phyloP scores from a whole-genome alignment of 2,113 vertebrate species.

The Oenanthe melanoleuca region DNA sequence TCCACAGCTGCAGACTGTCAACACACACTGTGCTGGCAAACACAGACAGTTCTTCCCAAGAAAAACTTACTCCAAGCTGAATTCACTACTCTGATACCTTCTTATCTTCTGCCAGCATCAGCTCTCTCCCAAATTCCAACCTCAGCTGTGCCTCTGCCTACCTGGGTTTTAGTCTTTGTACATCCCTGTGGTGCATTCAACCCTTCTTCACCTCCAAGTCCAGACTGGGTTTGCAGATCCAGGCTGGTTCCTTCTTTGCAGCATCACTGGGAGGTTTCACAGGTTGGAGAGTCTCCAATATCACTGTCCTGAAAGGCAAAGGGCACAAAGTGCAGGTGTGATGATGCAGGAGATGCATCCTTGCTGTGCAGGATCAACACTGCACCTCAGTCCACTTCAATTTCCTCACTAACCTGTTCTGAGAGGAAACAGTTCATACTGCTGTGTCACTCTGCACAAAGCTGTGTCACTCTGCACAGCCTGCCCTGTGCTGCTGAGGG shows the following conservation, averaged over 20 bases:
- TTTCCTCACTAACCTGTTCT: not conserved
- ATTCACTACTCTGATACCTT: not conserved
- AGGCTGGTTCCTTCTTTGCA: not conserved
- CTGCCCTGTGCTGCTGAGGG: not conserved
- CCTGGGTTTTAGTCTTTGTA: not conserved
- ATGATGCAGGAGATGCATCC: fast-evolving
- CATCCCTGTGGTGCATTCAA: not conserved
- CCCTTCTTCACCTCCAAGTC: not conserved
- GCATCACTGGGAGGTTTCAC: not conserved
- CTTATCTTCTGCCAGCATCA: not conserved
- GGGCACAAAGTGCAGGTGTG: not conserved
- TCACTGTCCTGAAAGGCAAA: not conserved
- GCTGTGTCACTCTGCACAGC: not conserved
- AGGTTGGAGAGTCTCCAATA: not conserved
- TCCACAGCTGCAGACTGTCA: not conserved
- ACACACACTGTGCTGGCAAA: not conserved
- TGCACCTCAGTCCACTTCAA: not conserved
- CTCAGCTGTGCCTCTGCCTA: not conserved
- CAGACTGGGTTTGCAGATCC: not conserved
- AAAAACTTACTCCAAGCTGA: not conserved
- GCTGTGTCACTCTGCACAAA: not conserved
- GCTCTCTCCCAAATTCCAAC: not conserved
- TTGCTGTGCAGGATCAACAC: not conserved
- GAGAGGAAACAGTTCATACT: not conserved
- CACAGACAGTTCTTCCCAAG: not conserved